Base-by-base conservation (phyloP, 1,140 invertebrate genomes). In the Monomorium pharaonis region DNA sequence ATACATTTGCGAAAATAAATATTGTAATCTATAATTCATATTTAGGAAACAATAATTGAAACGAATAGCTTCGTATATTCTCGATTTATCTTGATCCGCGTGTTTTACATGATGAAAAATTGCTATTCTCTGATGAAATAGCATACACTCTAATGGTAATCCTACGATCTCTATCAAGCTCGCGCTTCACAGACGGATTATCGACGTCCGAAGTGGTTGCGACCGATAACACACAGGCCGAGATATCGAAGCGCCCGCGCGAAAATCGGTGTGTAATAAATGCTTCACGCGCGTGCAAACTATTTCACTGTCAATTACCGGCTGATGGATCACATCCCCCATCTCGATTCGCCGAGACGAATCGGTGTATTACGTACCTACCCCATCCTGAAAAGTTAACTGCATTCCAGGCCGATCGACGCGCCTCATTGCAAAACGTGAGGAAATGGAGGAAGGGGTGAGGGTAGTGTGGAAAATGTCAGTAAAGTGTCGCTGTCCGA, bases 251-350 rank as follows among this genome's bases (percentile, higher is more conserved):
- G 47, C 47, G 37, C 56, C 16, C 44, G 58, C 75, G 42, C 12
- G 60, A 30, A 51, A 78, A 42, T 44, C 30, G 18, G 16, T 30
- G 14, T 74, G 78, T 58, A 83, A 83, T 83, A 83, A 83, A 83
- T 83, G 67, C 30, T 47, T 37, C 14, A 27, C 21, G 21, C 30
- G 81, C 47, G 60, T 44, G 58, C 72, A 77, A 77, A 84, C 30
- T 75, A 84, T 84, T 84, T 84, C 81, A 84, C 72, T 77, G 81
- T 84, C 74, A 76, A 84, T 84, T 84, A 84, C 58, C 70, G 65
- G 70, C 67, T 83, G 78, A 83, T 74, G 37, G 78, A 83, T 83
- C 78, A 33, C 78, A 47, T n/a, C 44, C 14, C 24, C 56, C 63
- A 37, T 49, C 30, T 49, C 72, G 56, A 77, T 62, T 76, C 24